Percentiles rank a stretch among this genome's conserved stretches.
Conservation (phyloP, 2,888 invertebrate genomes). For the Drymonia ruficornis region DNA sequence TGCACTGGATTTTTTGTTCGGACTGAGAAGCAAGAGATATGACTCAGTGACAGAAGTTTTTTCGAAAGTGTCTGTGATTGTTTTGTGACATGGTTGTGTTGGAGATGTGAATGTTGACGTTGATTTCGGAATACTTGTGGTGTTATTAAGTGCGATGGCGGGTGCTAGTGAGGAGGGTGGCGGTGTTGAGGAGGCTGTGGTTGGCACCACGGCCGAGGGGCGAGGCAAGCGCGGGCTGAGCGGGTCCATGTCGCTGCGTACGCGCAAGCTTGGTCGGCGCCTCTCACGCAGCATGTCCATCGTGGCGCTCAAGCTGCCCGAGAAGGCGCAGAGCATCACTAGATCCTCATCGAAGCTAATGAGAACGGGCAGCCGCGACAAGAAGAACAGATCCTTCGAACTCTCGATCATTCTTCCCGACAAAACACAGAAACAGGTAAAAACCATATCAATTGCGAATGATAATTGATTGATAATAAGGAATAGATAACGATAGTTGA, state of each 20-base stretch:
- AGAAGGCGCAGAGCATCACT: slow-evolving; percentile 86
- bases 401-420: slow-evolving; percentile 87
- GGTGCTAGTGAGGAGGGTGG: slow-evolving; percentile 73
- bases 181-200: slow-evolving; percentile 55
- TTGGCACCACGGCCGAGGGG: slow-evolving; percentile 45
- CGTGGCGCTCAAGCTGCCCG: slow-evolving; percentile 81
- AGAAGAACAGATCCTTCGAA: slow-evolving; percentile 85
- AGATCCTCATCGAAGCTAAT: slow-evolving; percentile 85
- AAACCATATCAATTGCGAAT: slow-evolving; percentile 17
- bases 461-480: slow-evolving; percentile 25
- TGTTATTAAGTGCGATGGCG: slow-evolving; percentile 72
- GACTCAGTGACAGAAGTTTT: slow-evolving; percentile 71
- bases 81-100: slow-evolving; percentile 60
- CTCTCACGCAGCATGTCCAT: slow-evolving; percentile 84
- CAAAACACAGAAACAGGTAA: slow-evolving; percentile 87
- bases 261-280: slow-evolving; percentile 79
- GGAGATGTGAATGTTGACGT: slow-evolving; percentile 75
- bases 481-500: background rate
- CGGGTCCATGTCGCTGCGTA: slow-evolving; percentile 79
- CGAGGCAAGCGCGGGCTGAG: slow-evolving; percentile 71
- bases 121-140: slow-evolving; percentile 47
- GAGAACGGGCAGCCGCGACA: slow-evolving; percentile 82
- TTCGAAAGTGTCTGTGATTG: slow-evolving; percentile 59
- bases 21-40: slow-evolving; percentile 45
- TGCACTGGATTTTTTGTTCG: slow-evolving; percentile 54